A percentile compares a stretch with the other conserved stretches of the same genome.
Conservation (phyloP, 2,797 vertebrate species). For the Enteromius viviparus region DNA sequence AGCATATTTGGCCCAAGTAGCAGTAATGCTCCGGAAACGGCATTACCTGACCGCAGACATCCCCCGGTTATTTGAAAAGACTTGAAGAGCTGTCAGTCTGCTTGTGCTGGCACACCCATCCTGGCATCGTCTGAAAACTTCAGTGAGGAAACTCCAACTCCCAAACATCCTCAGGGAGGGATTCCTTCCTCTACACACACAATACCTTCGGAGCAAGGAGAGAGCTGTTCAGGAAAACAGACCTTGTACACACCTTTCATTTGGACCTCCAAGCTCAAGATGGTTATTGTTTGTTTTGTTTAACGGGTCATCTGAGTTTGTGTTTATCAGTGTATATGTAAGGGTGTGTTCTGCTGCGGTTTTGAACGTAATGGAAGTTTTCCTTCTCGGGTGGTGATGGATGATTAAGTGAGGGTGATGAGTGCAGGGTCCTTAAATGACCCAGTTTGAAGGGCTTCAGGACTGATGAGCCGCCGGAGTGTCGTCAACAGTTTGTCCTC, state of each 20-base stretch:
- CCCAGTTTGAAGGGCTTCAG: conserved; percentile 33
- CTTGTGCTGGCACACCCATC: conserved; percentile 43
- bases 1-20: background rate
- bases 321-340: conserved; percentile 25
- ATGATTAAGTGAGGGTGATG: conserved; percentile 31
- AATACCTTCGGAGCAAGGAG: conserved; percentile 44
- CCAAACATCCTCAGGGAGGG: conserved; percentile 63
- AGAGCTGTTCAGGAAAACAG: conserved; percentile 55
- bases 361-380: conserved; percentile 42
- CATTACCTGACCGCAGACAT: background rate
- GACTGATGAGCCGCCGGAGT: conserved; percentile 24
- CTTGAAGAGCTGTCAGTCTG: conserved; percentile 1
- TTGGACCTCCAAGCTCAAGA: conserved; percentile 37
- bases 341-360: conserved; percentile 23
- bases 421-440: conserved; percentile 46
- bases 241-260: conserved; percentile 59
- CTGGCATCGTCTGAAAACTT: conserved; percentile 45
- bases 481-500: conserved; percentile 30
- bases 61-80: background rate
- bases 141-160: conserved; percentile 55
- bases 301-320: conserved; percentile 38
- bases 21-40: background rate
- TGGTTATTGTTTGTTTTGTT: conserved; percentile 56
- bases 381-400: conserved; percentile 25
- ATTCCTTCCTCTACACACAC: conserved; percentile 60